Base-by-base conservation (phyloP, 2,888 invertebrate genomes). In the Allophyes oxyacanthae region DNA sequence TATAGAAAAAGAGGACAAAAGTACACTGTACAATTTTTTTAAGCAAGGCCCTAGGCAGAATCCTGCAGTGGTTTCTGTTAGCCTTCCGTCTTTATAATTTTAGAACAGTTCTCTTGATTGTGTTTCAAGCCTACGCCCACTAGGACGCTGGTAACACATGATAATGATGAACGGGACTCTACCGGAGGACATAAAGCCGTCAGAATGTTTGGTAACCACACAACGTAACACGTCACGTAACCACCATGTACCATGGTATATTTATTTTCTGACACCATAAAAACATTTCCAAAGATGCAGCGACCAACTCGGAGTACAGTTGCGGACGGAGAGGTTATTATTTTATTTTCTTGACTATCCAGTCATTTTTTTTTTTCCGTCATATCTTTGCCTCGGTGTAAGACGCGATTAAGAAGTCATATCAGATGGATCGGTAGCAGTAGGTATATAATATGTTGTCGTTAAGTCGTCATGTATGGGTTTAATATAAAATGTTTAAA, bases 261-360 rank as follows among this genome's bases (percentile, higher is more conserved):
- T 77, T 77, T 77, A 77, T 77, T 75, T 77, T 75, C 68, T 68
- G 59, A 72, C 61, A 57, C 70, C 72, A 76, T 77, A 77, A 77
- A 76, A 76, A 77, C 54, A 74, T 76, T 75, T 77, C 76, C 72
- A 78, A 72, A 72, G 70, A 70, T 72, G 77, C 67, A 66, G 64
- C 72, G 73, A 66, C 73, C 73, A 59, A 54, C 62, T 63, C 42
- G 45, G 48, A 41, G 77, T 72, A 72, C 61, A 59, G 28, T 43
- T 44, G 40, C 3, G 6, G 11, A 57, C 32, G 13, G 14, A 57
- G 13, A 30, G 43, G 40, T 34, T 40, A 0, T 15, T 25, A 10
- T 25, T 13, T 13, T 10, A 37, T 37, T 2, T n/a, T 1, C 14
- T 14, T 2, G 9, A 14, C 9, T 14, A 4, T 14, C 15, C 6